A percentile compares a stretch with the other conserved stretches of the same genome.
Conservation (phyloP, 2,113 vertebrate species). For the Platichthys stellatus region DNA sequence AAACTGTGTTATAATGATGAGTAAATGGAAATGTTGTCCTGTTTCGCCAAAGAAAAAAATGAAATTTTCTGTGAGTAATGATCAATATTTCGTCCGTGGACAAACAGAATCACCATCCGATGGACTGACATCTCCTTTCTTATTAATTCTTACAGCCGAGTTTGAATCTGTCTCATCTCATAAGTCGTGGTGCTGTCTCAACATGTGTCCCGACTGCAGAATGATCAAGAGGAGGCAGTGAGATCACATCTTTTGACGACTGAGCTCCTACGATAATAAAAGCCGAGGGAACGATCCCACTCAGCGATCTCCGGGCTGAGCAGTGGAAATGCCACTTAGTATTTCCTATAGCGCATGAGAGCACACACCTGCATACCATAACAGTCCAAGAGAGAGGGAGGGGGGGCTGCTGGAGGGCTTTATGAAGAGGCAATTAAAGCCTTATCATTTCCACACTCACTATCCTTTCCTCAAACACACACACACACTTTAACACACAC, state of each 20-base stretch:
- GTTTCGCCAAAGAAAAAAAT: too few relatives aligned
- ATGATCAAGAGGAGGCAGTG: background rate
- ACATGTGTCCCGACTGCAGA: background rate
- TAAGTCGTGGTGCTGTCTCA: too few relatives aligned
- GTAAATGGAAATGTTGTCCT: too few relatives aligned
- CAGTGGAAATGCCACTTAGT: conserved; percentile 44
- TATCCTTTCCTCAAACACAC: conserved; percentile 61
- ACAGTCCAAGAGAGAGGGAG: conserved; percentile 36
- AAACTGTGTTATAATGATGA: too few relatives aligned
- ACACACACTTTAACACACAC: conserved; percentile 15
- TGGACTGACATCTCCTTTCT: too few relatives aligned
- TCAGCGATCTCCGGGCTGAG: conserved; percentile 33
- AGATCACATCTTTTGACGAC: background rate
- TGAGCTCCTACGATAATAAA: conserved; percentile 7
- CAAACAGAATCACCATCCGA: too few relatives aligned
- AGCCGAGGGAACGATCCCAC: conserved; percentile 34
- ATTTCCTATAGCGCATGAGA: conserved; percentile 56
- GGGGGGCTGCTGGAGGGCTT: conserved; percentile 48
- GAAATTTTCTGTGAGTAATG: too few relatives aligned
- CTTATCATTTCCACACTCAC: conserved; percentile 69
- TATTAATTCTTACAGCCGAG: too few relatives aligned
- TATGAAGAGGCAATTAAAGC: conserved; percentile 76
- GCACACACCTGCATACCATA: conserved; percentile 70
- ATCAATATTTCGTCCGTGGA: too few relatives aligned
- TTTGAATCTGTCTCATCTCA: too few relatives aligned